Evolutionary conservation across 1,140 invertebrate species (phyloP).

Genomic region (Antheraea mylitta): DNA sequence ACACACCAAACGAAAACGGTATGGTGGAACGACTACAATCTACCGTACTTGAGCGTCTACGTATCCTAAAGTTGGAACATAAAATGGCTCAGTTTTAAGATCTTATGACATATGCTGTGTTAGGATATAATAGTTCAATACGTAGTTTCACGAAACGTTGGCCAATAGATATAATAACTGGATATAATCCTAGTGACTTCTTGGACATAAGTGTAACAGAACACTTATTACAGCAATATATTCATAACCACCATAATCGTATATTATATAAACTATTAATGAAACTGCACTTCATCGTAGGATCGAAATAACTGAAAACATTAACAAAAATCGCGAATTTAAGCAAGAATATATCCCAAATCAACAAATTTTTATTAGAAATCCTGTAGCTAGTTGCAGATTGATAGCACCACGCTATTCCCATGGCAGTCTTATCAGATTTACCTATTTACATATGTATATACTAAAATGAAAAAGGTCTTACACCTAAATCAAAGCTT

Average conservation of each 20-base stretch:
- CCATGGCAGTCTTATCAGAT: slow-evolving; percentile 22
- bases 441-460: slow-evolving; percentile 29
- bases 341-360: slow-evolving; percentile 22
- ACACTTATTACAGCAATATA: slow-evolving; percentile 17
- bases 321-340: slow-evolving; percentile 21
- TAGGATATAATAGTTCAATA: too few relatives aligned
- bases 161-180: slow-evolving; percentile 22
- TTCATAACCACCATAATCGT: slow-evolving; percentile 1
- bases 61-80: too few relatives aligned
- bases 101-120: too few relatives aligned
- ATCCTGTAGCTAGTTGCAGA: slow-evolving; percentile 18
- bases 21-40: slow-evolving; percentile 28
- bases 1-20: slow-evolving; percentile 23
- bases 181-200: slow-evolving; percentile 22
- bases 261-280: slow-evolving; percentile 10
- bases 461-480: slow-evolving; percentile 20
- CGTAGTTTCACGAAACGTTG: slow-evolving; percentile 23
- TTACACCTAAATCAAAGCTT: slow-evolving; percentile 24
- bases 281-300: too few relatives aligned
- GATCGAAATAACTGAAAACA: too few relatives aligned
- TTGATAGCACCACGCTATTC: slow-evolving; percentile 20
- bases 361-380: slow-evolving; percentile 27
- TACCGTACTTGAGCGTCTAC: slow-evolving; percentile 27
- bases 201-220: slow-evolving; percentile 14
- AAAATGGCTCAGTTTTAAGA: too few relatives aligned